Evolutionary conservation across 2,888 invertebrate genomes (phyloP), one percentile per base, ranked within the genome.

Genomic region (Nomada fabriciana): DNA sequence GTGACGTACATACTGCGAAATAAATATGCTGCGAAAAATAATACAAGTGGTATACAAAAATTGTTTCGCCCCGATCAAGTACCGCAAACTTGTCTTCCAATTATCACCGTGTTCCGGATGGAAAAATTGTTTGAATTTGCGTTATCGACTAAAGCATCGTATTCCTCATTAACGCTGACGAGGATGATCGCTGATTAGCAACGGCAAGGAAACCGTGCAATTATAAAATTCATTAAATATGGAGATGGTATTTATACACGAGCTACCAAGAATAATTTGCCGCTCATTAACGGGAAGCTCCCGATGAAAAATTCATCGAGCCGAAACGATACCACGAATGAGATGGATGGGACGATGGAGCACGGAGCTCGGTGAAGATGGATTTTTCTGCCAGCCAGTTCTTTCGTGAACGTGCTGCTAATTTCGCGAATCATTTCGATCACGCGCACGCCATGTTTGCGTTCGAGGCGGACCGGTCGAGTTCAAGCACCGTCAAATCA

Each of bases 171-270:
- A 67, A 57, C 80, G 18, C 18, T n/a, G 25, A 25, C 53, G 47
- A 36, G 25, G 52, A 25, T 47, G 72, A 64, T 73, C 53, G 25
- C 29, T 52, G 43, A 43, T 23, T 55, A 61, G 13, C 15, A n/a
- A 7, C 36, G 43, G 59, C 61, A 71, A 71, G 74, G 61, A 74
- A 50, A 53, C 61, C 67, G 61, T 60, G 71, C 75, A 76, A 81
- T 86, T 86, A 84, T 61, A 75, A 78, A 84, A 86, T 86, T 86
- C 76, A 84, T 86, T 86, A 72, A 76, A 69, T 61, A 64, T 65
- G 84, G 52, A 67, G 52, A 75, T 86, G 47, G 50, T 70, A 60
- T 80, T 74, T 67, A 63, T 57, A 20, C 43, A 61, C 47, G 69
- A 65, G 75, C 86, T 72, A 61, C 18, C 29, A 72, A 55, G 81